Evolutionary conservation across 2,888 invertebrate species (phyloP).

Genomic region (Seladonia tumulorum): DNA sequence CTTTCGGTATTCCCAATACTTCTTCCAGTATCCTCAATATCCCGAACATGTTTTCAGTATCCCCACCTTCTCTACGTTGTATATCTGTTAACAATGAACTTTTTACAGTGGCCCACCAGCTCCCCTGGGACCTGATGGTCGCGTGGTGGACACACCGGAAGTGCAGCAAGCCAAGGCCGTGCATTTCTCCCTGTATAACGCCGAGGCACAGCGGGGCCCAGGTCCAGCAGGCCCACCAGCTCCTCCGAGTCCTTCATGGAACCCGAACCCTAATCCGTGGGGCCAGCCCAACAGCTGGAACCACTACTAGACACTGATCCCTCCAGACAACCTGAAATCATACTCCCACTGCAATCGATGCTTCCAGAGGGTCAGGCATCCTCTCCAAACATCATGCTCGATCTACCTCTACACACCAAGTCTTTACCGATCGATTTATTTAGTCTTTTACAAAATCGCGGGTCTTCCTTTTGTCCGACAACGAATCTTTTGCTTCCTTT

Average conservation of each 20-base stretch:
- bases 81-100: constrained; percentile 7
- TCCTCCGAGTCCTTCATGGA: constrained; percentile 70
- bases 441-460: neutral
- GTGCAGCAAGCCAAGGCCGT: constrained; percentile 82
- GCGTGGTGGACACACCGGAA: constrained; percentile 83
- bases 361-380: neutral
- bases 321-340: neutral
- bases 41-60: no score
- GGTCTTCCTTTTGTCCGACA: neutral
- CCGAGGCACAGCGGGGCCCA: constrained; percentile 74
- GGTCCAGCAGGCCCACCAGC: constrained; percentile 70
- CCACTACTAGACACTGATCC: constrained; percentile 59
- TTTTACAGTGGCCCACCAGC: constrained; percentile 81
- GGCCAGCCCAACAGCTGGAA: constrained; percentile 65
- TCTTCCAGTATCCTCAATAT: no score
- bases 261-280: constrained; percentile 53
- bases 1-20: no score
- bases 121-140: constrained; percentile 81
- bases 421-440: constrained; percentile 27
- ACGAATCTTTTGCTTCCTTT: neutral
- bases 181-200: constrained; percentile 81
- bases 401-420: constrained; percentile 62
- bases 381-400: neutral
- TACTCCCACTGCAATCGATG: constrained; percentile 25
- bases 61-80: no score